Evolutionary conservation across 2,888 invertebrate species (phyloP), one percentile per base, ranked within the genome.

Genomic region (Pandemis corylana): DNA sequence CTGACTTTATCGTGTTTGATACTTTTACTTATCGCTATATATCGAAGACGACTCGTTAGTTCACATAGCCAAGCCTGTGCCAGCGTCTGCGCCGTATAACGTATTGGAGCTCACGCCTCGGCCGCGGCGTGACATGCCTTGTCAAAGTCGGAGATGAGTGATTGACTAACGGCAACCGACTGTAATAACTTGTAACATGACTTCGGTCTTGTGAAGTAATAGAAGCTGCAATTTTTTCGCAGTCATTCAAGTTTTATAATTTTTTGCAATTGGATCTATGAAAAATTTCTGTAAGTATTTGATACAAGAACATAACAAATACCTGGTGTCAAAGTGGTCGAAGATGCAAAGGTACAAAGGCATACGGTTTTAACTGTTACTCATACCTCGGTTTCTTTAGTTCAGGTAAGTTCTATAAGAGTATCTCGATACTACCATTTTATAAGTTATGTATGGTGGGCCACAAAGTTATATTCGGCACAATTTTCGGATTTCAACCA

Each of bases 101-200:
- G 78, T 85, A 85, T 85, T 83, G 82, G 74, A 72, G 77, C 81
- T 80, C 83, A 85, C 82, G 85, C 80, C 78, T 81, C 81, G 78
- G 76, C 79, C 75, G 78, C 75, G 68, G 80, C 79, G 76, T 83
- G 83, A 86, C 83, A 83, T 68, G 77, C 72, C 78, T 80, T 80
- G 85, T 85, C 85, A 83, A 80, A 80, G 75, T 72, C 76, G 75
- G 78, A 78, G 78, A 77, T 71, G 69, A 74, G 67, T 83, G 87
- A 86, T 86, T 86, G 87, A 87, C 84, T 78, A 84, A 87, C 82
- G 80, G 80, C 78, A 64, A 76, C 79, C 77, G 78, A 71, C 61
- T 73, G 72, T 72, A 64, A 78, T 78, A 80, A 76, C 76, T 71
- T 51, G 64, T 56, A 66, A 46, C 36, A 59, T 13, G 44, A 59